These are phyloP conservation scores for Machaerirhynchus nigripectus DNA, from an alignment of 2,113 vertebrate species.

Conservation along the genomic window DNA sequence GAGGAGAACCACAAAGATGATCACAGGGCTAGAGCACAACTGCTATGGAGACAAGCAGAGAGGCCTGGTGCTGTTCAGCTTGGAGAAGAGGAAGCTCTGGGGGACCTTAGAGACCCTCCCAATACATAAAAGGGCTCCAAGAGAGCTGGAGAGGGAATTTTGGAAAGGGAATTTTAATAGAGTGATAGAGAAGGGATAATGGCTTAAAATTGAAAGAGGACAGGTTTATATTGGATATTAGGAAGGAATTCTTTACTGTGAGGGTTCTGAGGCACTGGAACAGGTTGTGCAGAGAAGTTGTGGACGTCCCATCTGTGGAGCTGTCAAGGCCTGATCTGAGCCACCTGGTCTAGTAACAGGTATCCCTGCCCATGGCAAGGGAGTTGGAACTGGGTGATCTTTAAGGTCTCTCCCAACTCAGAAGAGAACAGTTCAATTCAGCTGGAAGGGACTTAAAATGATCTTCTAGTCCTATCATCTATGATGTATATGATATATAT, in stretches of 20 bases:
- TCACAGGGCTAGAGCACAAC: background rate
- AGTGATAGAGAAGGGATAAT: background rate
- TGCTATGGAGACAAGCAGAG: background rate
- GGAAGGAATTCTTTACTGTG: background rate
- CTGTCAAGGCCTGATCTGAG: background rate
- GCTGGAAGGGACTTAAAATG: background rate
- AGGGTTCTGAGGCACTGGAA: no score
- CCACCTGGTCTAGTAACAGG: no score
- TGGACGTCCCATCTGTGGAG: background rate
- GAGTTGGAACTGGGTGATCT: background rate
- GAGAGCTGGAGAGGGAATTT: background rate
- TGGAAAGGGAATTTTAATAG: background rate
- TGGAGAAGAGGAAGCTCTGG: background rate
- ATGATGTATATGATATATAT: background rate
- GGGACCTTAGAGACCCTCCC: background rate
- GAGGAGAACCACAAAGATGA: background rate
- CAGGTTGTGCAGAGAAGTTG: background rate
- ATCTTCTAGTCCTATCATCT: background rate
- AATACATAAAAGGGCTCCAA: background rate
- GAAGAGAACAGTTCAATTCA: background rate
- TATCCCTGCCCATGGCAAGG: background rate
- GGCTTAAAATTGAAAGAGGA: background rate
- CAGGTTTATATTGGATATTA: background rate
- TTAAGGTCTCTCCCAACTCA: background rate
- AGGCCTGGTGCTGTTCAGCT: background rate